Base-by-base conservation (phyloP, 2,888 invertebrate genomes). In the Pycnomerus fuliginosus region DNA sequence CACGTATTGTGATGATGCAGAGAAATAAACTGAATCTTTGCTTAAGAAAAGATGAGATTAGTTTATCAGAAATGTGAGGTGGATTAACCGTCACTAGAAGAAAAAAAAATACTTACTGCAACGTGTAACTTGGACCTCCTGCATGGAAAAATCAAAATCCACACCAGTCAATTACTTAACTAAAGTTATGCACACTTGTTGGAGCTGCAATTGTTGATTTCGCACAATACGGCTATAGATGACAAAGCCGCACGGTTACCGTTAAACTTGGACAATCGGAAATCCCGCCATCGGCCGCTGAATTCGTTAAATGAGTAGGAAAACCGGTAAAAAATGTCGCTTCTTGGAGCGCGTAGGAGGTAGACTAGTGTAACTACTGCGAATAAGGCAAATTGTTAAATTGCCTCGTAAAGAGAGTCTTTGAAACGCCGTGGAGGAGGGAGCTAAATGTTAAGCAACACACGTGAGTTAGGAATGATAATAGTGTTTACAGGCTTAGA, bases 371-470 rank as follows among this genome's bases (percentile, higher is more conserved):
- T 43, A 43, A 44, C 33, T 55, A 52, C 48, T 60, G 60, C 62
- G 62, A 65, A 65, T 61, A 64, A 64, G 62, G 62, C 65, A 68
- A 67, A 67, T 68, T 68, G 60, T 55, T 65, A 66, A 68, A 68
- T 68, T 67, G 66, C 62, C 55, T 41, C 41, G 60, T 58, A 62
- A 62, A 64, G 64, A 64, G 57, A 58, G 53, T 61, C 57, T 61
- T 55, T 63, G 55, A 41, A 28, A 23, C 41, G 37, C 32, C 31
- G 32, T 36, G 39, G 48, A 46, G 44, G 35, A 46, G 49, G 45
- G 42, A 46, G 22, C 20, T 15, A 12, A 20, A 38, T 34, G 25
- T 32, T 34, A 41, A 39, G 14, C 36, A 28, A 16, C 33, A 37
- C 47, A 47, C 42, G 47, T 47, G 47, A 46, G 41, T 32, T 14